A percentile compares a stretch with the other conserved stretches of the same genome.
Evolutionary conservation across 2,888 invertebrate genomes (phyloP).

Genomic region (Microchrysa polita): DNA sequence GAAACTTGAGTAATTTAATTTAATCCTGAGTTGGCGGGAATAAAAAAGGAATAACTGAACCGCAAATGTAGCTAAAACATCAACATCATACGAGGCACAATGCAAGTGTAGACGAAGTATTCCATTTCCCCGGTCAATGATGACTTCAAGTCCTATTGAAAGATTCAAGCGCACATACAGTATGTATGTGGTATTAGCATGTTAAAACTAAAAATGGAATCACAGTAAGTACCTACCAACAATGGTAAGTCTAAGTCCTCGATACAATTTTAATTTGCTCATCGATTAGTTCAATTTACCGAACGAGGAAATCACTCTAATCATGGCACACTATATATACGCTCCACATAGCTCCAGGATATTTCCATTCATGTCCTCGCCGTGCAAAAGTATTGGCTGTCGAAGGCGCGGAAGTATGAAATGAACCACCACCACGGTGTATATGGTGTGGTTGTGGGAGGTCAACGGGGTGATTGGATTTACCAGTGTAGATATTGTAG

Average conservation of each 20-base stretch:
- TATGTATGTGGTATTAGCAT: conserved; percentile 10
- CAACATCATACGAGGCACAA: too few relatives aligned
- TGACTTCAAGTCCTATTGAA: conserved; percentile 9
- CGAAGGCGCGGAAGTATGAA: too few relatives aligned
- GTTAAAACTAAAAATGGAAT: conserved; percentile 34
- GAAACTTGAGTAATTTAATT: too few relatives aligned
- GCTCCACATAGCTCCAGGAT: conserved; percentile 21
- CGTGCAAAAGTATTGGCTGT: not conserved
- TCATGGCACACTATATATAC: conserved; percentile 21
- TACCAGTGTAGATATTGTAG: conserved; percentile 11
- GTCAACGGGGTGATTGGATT: not conserved
- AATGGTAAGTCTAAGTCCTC: conserved; percentile 20
- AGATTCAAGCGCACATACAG: conserved; percentile 34
- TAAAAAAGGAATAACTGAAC: too few relatives aligned
- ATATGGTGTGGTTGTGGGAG: not conserved
- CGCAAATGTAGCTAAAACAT: too few relatives aligned
- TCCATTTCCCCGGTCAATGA: too few relatives aligned
- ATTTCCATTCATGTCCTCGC: conserved; percentile 22
- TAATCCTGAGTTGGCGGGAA: too few relatives aligned
- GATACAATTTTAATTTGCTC: conserved; percentile 40
- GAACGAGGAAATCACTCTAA: conserved; percentile 41
- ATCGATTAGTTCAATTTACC: conserved; percentile 42
- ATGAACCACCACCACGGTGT: not conserved
- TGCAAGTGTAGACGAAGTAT: too few relatives aligned
- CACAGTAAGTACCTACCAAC: conserved; percentile 29